These are phyloP conservation scores for Protosalanx chinensis DNA, from an alignment of 2,797 vertebrate genomes.

Conservation along the genomic window DNA sequence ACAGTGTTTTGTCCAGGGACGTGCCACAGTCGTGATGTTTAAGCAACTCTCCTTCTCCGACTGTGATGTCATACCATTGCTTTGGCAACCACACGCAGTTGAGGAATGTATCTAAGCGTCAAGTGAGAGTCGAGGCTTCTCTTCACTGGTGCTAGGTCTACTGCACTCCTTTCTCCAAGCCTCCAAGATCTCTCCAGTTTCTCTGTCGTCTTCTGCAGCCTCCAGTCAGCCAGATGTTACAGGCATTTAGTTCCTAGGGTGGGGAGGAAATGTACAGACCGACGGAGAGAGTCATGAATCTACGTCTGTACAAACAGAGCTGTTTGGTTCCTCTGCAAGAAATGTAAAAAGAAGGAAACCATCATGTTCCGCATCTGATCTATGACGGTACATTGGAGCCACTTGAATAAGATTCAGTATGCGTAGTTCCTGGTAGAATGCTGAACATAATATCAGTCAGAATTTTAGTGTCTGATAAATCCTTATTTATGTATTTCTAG, in stretches of 20 bases:
- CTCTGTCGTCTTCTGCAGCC: neutral
- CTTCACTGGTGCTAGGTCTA: neutral
- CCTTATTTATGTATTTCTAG: too few species aligned
- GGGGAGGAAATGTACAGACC: neutral
- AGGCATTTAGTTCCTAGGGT: conserved; percentile 9
- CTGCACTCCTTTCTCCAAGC: too few species aligned
- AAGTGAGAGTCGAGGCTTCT: neutral
- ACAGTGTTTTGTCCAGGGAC: neutral
- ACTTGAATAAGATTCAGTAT: too few species aligned
- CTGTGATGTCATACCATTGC: conserved; percentile 2
- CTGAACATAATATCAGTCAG: too few species aligned
- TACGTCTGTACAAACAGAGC: neutral
- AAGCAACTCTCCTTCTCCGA: neutral
- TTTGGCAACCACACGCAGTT: conserved; percentile 12
- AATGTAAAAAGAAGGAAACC: too few species aligned
- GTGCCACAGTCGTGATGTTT: neutral
- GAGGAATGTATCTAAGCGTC: conserved; percentile 15
- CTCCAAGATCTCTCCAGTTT: too few species aligned
- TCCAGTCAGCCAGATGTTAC: conserved; percentile 21
- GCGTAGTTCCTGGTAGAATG: too few species aligned
- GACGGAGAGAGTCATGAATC: conserved; percentile 34
- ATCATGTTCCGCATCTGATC: too few species aligned
- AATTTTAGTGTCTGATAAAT: too few species aligned
- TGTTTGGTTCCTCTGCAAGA: too few species aligned
- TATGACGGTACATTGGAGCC: too few species aligned